Evolutionary conservation across 1,140 invertebrate species (phyloP), one percentile per base, ranked within the genome.

Genomic region (Plutomurus gul): DNA sequence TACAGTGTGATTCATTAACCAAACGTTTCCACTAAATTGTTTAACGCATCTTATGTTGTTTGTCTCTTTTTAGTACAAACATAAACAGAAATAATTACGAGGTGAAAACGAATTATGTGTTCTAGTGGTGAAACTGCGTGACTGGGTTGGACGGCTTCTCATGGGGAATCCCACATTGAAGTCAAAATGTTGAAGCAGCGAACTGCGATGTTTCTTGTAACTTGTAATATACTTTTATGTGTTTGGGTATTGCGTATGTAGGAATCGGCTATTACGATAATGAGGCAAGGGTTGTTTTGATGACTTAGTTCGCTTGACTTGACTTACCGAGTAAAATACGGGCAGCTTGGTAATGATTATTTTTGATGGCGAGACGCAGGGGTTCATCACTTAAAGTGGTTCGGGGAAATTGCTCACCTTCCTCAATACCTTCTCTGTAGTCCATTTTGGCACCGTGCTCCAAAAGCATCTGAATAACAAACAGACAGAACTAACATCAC

Each of bases 381-480:
- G 94, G 94, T 86, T 96, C 93, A 84, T 95, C 94, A 83, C 92
- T 93, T 4, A 93, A 86, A 37, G 90, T 92, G 5, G 92, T 93
- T 70, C 92, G 87, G 10, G 86, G 86, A 72, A 84, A 87, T 43
- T 81, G 13, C 13, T 75, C 83, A 7, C 70, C 81, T 22, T 92
- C 92, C 25, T 89, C 89, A 1, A 91, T 91, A 78, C 92, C 89
- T 30, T 89, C 88, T 8, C 92, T 88, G 85, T 94, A 94, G 85
- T 95, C 93, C 1, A 95, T 92, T 60, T 91, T 91, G 0, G 95
- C 94, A 0, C 93, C 92, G 84, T 93, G 90, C 82, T 93, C 90
- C 3, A 97, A 87, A 1, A 97, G 87, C 5, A 96, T 85, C 79
- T 92, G 81, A 79, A 90, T 85, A 43, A 2, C 49, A 56, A 56